phyloP scores from a whole-genome alignment of 2,888 invertebrate species.

The Melanargia galathea region DNA sequence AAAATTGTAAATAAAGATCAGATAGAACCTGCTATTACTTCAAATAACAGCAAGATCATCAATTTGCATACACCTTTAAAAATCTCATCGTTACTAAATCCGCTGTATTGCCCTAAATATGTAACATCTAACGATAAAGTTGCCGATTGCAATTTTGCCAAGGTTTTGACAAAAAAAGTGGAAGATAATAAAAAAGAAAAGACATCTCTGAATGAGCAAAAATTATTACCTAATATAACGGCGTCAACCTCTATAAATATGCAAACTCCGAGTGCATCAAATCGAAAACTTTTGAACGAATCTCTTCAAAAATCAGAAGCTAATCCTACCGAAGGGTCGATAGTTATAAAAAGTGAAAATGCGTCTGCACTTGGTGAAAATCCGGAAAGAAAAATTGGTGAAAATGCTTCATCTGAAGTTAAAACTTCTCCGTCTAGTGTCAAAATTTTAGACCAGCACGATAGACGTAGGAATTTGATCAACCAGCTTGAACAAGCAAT shows the following conservation, averaged over 20 bases:
- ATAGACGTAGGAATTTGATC: conserved; percentile 76
- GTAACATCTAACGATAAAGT: conserved; percentile 8
- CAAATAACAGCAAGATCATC: conserved; percentile 3
- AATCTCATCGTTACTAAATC: conserved; percentile 64
- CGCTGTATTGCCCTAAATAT: conserved; percentile 48
- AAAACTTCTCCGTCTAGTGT: conserved; percentile 25
- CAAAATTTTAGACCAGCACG: conserved; percentile 55
- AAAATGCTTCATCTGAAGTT: conserved; percentile 27
- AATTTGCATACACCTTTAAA: conserved; percentile 60
- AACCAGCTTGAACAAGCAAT: conserved; percentile 89
- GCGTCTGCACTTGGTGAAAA: neutral
- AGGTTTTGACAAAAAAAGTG: conserved; percentile 6
- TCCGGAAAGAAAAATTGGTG: conserved; percentile 27
- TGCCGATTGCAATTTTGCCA: neutral
- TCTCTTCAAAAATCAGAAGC: conserved; percentile 7
- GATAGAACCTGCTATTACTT: neutral
- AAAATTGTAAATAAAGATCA: conserved; percentile 14
- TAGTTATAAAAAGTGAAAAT: neutral
- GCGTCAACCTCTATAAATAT: neutral
- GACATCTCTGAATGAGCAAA: neutral
- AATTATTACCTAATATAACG: neutral
- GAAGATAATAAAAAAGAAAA: neutral
- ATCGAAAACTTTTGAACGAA: neutral
- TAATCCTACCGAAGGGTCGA: neutral
- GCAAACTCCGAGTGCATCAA: conserved; percentile 13